Percentiles rank a stretch among this genome's conserved stretches.
phyloP scores from a whole-genome alignment of 2,113 vertebrate species.

The Rhinichthys klamathensis region DNA sequence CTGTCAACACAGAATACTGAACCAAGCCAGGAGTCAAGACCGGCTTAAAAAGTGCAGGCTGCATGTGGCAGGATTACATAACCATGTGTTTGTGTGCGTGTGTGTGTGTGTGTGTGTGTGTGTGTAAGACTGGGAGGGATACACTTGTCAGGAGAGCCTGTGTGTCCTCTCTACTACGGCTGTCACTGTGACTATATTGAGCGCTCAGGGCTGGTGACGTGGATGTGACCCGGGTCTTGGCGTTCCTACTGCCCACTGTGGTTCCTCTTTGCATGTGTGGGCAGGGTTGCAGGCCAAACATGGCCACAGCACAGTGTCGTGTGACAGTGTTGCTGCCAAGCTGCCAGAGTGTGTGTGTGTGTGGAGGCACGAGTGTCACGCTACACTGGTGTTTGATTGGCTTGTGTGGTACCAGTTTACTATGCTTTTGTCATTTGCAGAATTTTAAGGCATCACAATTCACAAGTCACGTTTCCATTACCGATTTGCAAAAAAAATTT shows the following conservation, averaged over 20 bases:
- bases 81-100: slow-evolving; percentile 15
- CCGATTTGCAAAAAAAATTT: too few species aligned
- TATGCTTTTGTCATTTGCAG: slow-evolving; percentile 67
- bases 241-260: slow-evolving; percentile 24
- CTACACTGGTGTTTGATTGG: slow-evolving; percentile 76
- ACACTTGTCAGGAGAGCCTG: slow-evolving; percentile 40
- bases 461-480: too few species aligned
- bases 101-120: slow-evolving; percentile 27
- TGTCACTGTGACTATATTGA: slow-evolving; percentile 43
- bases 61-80: slow-evolving; percentile 45
- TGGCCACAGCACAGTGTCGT: slow-evolving; percentile 3
- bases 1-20: slow-evolving; percentile 27
- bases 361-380: slow-evolving; percentile 47
- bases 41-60: slow-evolving; percentile 44
- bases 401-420: slow-evolving; percentile 68
- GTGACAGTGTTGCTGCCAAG: slow-evolving; percentile 35
- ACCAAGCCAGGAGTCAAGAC: slow-evolving; percentile 38
- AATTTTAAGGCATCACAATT: not conserved
- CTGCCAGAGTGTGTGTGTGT: not conserved
- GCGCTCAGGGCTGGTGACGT: slow-evolving; percentile 40
- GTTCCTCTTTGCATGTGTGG: slow-evolving; percentile 48
- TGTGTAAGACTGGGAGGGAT: slow-evolving; percentile 15
- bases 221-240: slow-evolving; percentile 39
- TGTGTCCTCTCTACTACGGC: slow-evolving; percentile 41
- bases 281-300: slow-evolving; percentile 54